phyloP scores from a whole-genome alignment of 1,140 invertebrate genomes.

The Meloidogyne exigua region DNA sequence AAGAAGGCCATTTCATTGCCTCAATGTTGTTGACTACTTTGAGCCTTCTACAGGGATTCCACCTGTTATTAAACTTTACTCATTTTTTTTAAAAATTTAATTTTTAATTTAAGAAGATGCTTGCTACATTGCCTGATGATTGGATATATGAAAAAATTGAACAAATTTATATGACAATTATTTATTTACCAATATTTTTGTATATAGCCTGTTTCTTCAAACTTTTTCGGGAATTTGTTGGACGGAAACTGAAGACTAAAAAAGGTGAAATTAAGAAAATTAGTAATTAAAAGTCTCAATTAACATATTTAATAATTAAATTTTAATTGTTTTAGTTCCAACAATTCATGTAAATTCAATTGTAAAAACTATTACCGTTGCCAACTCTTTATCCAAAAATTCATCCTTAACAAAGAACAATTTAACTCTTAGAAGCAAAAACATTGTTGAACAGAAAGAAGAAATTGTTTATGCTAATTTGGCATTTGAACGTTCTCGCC shows the following conservation, averaged over 20 bases:
- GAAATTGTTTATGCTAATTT: constrained; percentile 17
- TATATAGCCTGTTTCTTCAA: constrained; percentile 8
- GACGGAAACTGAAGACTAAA: neutral
- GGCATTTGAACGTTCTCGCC: constrained; percentile 14
- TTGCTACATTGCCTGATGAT: constrained; percentile 13
- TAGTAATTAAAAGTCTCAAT: too few relatives aligned
- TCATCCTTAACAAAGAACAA: neutral
- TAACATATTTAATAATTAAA: too few relatives aligned
- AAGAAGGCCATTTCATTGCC: constrained; percentile 20
- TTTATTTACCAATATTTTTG: constrained; percentile 13
- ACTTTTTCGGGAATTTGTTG: constrained; percentile 1
- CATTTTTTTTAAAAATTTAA: neutral
- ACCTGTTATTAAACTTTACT: neutral
- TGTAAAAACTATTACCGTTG: neutral
- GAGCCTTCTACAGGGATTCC: constrained; percentile 15
- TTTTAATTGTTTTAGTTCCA: constrained; percentile 10
- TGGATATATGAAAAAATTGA: constrained; percentile 13
- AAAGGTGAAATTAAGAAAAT: too few relatives aligned
- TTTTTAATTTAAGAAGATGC: neutral
- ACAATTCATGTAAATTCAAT: neutral
- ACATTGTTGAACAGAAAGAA: neutral
- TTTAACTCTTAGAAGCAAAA: neutral
- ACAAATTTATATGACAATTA: constrained; percentile 14
- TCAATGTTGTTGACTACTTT: constrained; percentile 18
- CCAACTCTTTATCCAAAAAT: neutral